A percentile compares a stretch with the other conserved stretches of the same genome.
Conservation (phyloP, 2,888 invertebrate genomes). For the Leistus spinibarbis region DNA sequence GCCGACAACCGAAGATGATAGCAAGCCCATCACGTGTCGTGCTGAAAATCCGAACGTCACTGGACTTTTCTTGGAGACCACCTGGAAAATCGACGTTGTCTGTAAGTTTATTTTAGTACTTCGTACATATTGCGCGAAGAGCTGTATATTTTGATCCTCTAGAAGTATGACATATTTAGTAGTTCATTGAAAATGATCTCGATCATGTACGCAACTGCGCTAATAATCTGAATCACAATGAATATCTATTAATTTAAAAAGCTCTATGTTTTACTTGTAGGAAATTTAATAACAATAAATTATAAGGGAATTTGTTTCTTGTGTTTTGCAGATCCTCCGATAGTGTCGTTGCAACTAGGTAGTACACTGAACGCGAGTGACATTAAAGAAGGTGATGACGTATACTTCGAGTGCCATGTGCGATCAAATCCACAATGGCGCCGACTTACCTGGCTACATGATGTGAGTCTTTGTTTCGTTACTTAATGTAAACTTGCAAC, state of each 20-base stretch:
- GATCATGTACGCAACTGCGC: no score
- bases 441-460: slow-evolving; percentile 85
- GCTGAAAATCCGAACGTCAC: slow-evolving; percentile 92
- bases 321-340: slow-evolving; percentile 84
- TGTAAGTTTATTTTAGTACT: slow-evolving; percentile 74
- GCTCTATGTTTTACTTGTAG: no score
- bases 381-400: slow-evolving; percentile 92
- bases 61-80: slow-evolving; percentile 79
- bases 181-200: no score
- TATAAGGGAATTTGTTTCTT: no score
- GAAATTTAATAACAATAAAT: no score
- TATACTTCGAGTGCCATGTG: slow-evolving; percentile 92
- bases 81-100: slow-evolving; percentile 87
- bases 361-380: slow-evolving; percentile 84
- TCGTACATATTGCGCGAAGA: no score
- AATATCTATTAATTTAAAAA: no score
- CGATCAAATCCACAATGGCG: slow-evolving; percentile 85
- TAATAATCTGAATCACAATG: no score
- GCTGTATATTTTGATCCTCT: no score
- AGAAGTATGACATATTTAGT: no score
- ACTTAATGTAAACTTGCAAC: no score
- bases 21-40: slow-evolving; percentile 85
- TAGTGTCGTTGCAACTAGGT: slow-evolving; percentile 80
- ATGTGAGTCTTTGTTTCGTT: slow-evolving; percentile 67
- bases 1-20: slow-evolving; percentile 88